Evolutionary conservation across 2,797 vertebrate genomes (phyloP), one percentile per base, ranked within the genome.

Genomic region (Falco novaeseelandiae): DNA sequence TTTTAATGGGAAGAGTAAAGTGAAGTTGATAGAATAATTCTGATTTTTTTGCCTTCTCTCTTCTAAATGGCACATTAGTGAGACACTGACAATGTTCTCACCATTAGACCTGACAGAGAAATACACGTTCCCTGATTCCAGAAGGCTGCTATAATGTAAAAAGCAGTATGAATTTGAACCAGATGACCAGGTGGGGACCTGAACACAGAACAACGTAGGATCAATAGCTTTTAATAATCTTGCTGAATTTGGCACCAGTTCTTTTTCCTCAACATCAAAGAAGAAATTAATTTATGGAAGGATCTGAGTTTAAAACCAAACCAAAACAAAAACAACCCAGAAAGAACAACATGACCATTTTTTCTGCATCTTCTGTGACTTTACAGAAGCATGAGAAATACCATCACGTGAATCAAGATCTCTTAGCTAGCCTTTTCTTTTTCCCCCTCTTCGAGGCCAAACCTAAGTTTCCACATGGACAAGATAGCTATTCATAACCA

Each of bases 21-120:
- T 86, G 79, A 79, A 83, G 74, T 78, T 96, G 89, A 94, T 87
- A 92, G 92, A 94, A 83, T 91, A 96, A 91, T 87, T 91, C 87
- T 88, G 76, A 78, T 14, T 88, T 96, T 96, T 93, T 91, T 42
- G 63, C 65, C 82, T 89, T 87, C 66, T 90, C 69, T 88, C 61
- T 89, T 91, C 59, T 83, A 95, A 96, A 91, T 88, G 91, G 87
- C 87, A 91, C 22, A 44, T 93, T 80, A 90, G 44, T 72, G 70
- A 93, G 67, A 76, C 73, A 73, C 72, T 77, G 90, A 76, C 70
- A 85, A 4, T 42, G 52, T 96, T 90, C 87, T 94, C 44, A 72
- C 61, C 80, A 90, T 89, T 91, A 61, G 92, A 91, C 27, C 23
- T 72, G 77, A 87, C 77, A 95, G 48, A 82, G 46, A 77, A 93